Base-by-base conservation (phyloP, 2,888 invertebrate species). In the Philonicus albiceps region DNA sequence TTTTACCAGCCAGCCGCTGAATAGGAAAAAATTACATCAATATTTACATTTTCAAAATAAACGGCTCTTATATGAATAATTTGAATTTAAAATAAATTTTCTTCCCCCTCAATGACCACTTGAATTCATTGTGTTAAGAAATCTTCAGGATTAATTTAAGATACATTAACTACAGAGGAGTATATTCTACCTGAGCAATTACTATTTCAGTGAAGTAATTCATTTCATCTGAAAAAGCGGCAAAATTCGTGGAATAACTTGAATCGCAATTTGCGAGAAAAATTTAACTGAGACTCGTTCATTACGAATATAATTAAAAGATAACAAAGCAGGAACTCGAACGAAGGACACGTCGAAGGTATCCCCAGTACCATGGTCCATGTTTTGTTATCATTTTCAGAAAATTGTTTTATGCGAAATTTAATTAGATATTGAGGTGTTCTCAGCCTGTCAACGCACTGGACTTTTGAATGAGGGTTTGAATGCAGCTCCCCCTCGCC, bases 351-450 rank as follows among this genome's bases (percentile, higher is more conserved):
- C 53, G 53, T 22, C 30, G 22, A 80, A 81, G 55, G 55, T 81
- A 31, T n/a, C 55, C 19, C 55, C 19, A 19, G 11, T 81, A 55
- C 55, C 81, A 81, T 13, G 49, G 34, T 81, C 40, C 43, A 73
- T 84, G 84, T 84, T 84, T 72, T 84, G 84, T 84, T 84, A 84
- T 73, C 72, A 84, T 84, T 84, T 84, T 27, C 72, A 27, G 73
- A 31, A 84, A 84, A 84, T 84, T 84, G 84, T 73, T 84, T 84
- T 84, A 84, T 73, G 30, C 84, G 84, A 72, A 84, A 84, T 84
- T 84, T 73, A 84, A 84, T 84, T 84, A 84, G 64, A 64, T 19
- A 40, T 64, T 22, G 19, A 72, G 27, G 64, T 27, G 64, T 64
- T 19, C 64, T 64, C 19, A 27, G 27, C 22, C 27, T 64, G 49